A percentile compares a stretch with the other conserved stretches of the same genome.
phyloP scores from a whole-genome alignment of 2,113 vertebrate genomes.

The Microtus oregoni region DNA sequence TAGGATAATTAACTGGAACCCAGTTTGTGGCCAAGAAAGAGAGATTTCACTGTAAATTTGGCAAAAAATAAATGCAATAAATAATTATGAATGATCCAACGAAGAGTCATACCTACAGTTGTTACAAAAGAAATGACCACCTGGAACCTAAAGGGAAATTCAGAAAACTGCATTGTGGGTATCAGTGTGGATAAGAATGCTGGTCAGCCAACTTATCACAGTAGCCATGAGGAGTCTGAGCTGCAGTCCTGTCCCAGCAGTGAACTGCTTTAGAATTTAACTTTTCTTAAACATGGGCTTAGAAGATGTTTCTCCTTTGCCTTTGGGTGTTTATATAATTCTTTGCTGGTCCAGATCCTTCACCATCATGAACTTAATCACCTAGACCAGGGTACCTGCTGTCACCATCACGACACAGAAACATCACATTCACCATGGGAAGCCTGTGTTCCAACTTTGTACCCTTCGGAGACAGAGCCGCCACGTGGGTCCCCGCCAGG shows the following conservation, averaged over 20 bases:
- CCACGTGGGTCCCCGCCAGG: not conserved
- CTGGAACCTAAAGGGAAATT: constrained; percentile 39
- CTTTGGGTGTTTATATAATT: not conserved
- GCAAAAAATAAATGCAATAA: not conserved
- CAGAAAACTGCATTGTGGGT: not conserved
- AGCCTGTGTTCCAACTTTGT: not conserved
- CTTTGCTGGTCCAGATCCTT: not conserved
- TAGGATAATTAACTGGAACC: not conserved
- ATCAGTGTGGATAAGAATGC: not conserved
- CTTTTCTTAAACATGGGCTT: not conserved
- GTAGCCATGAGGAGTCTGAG: not conserved
- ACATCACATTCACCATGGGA: not conserved
- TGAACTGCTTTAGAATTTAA: not conserved
- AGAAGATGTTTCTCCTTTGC: not conserved
- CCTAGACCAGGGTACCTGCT: not conserved
- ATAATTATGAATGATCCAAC: constrained; percentile 35
- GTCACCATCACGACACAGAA: not conserved
- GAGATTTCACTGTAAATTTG: not conserved
- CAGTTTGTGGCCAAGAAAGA: not conserved
- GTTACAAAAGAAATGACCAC: not conserved
- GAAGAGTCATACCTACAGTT: constrained; percentile 3
- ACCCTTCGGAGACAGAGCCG: not conserved
- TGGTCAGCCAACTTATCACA: not conserved
- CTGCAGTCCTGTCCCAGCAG: not conserved
- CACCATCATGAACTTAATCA: not conserved